Base-by-base conservation (phyloP, 2,888 invertebrate species). In the Digitonthophagus gazella region DNA sequence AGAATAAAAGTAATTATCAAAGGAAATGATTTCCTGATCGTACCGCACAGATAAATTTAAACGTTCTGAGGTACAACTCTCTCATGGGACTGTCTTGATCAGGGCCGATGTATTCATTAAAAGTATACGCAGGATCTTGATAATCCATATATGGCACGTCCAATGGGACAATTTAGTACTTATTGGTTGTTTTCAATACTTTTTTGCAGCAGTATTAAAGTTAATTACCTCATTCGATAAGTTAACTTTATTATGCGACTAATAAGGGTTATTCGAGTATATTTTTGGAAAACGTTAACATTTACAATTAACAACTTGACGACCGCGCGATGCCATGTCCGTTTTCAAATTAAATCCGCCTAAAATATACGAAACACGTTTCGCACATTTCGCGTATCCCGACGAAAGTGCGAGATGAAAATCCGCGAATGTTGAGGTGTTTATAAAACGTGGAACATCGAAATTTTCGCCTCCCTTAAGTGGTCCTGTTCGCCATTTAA, bases 1-100 rank as follows among this genome's bases (percentile, higher is more conserved):
- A 74, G 75, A 74, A 77, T 75, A 75, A 74, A 76, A 75, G 75
- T 74, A 75, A 77, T 77, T 76, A 77, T 76, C 76, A 73, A 71
- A 75, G 74, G 75, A 75, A 75, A 75, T 72, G 72, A 72, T 74
- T 75, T 72, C 71, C 72, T 70, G 73, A 71, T 73, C 69, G 69
- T 66, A 71, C 64, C 18, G n/a, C 11, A 15, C 14, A 70, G 67
- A 67, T 70, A 69, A 71, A 66, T 57, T 69, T n/a, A 66, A 65
- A 63, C 68, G 20, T 18, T n/a, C 28, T 6, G 28, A 8, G 28
- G 8, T 44, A 44, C 28, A 44, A 44, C 28, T 44, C 28, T 44
- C n/a, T n/a, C n/a, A n/a, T n/a, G n/a, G n/a, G n/a, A n/a, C n/a
- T n/a, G n/a, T 44, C 28, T 44, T 44, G 28, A 44, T 44, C 28